A percentile compares a stretch with the other conserved stretches of the same genome.
Conservation (phyloP, 1,140 invertebrate genomes). For the Pogonognathellus flavescens region DNA sequence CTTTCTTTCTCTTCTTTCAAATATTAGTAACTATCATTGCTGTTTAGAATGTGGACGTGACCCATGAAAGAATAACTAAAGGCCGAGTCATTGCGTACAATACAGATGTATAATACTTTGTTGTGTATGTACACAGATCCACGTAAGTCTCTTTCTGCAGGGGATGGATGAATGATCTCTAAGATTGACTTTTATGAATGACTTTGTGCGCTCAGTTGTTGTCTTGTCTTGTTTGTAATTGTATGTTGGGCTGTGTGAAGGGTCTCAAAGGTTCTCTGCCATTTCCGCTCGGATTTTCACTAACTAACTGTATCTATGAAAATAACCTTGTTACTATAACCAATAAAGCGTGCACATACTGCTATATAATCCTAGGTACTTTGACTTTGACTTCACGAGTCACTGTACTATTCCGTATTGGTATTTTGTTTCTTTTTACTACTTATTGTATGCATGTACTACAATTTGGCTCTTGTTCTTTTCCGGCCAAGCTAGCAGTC, state of each 20-base stretch:
- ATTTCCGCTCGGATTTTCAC: slow-evolving; percentile 39
- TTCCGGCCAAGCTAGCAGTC: slow-evolving; percentile 31
- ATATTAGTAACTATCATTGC: slow-evolving; percentile 23
- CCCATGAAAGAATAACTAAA: slow-evolving; percentile 10
- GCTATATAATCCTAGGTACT: not conserved
- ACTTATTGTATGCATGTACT: not conserved
- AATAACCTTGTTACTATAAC: not conserved
- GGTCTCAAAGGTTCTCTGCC: slow-evolving; percentile 37
- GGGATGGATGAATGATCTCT: slow-evolving; percentile 27
- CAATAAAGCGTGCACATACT: not conserved
- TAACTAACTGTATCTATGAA: not conserved
- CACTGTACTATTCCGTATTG: not conserved
- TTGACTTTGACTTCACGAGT: not conserved
- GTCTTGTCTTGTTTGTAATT: not conserved
- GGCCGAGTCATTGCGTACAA: slow-evolving; percentile 1
- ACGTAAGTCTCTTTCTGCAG: not conserved
- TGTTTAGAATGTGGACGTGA: slow-evolving; percentile 45
- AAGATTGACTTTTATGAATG: slow-evolving; percentile 54
- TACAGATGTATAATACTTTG: not conserved
- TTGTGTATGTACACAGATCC: not conserved
- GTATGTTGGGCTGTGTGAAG: slow-evolving; percentile 10
- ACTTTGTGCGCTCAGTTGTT: slow-evolving; percentile 10
- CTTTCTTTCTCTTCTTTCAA: slow-evolving; percentile 29
- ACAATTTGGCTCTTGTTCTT: slow-evolving; percentile 35
- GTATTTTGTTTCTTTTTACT: not conserved